Evolutionary conservation across 2,888 invertebrate genomes (phyloP).

Genomic region (Sphaeridia pumilis): DNA sequence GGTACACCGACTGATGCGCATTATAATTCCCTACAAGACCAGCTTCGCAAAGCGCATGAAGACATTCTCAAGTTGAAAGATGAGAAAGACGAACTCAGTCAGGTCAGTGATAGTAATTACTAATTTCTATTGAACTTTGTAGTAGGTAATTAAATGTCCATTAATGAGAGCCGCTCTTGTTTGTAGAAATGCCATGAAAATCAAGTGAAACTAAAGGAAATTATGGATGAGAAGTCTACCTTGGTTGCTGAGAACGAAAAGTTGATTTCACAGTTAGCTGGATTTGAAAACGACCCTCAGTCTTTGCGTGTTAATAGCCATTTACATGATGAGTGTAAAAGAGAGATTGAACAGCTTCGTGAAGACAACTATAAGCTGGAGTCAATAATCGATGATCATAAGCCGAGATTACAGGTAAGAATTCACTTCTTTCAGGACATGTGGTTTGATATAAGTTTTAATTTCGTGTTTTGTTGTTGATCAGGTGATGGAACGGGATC

Average conservation of each 20-base stretch:
- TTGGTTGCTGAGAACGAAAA: slow-evolving; percentile 41
- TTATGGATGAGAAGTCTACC: slow-evolving; percentile 39
- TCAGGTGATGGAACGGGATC: neutral
- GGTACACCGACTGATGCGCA: neutral
- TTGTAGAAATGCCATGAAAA: slow-evolving; percentile 28
- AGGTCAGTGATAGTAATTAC: slow-evolving; percentile 30
- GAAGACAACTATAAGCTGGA: slow-evolving; percentile 80
- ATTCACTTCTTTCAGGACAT: too few species aligned
- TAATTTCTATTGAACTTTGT: neutral
- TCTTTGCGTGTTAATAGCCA: slow-evolving; percentile 27
- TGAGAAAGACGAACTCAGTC: slow-evolving; percentile 59
- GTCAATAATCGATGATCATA: slow-evolving; percentile 42
- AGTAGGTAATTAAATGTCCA: neutral
- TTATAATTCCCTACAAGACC: neutral
- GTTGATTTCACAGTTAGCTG: slow-evolving; percentile 40
- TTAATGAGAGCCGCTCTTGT: neutral
- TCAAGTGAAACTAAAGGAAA: slow-evolving; percentile 30
- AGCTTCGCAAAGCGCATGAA: slow-evolving; percentile 43
- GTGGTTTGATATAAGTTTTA: too few species aligned
- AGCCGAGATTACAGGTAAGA: slow-evolving; percentile 24
- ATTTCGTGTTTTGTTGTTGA: too few species aligned
- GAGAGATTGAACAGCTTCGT: slow-evolving; percentile 71
- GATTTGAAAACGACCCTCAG: slow-evolving; percentile 38
- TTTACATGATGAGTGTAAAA: slow-evolving; percentile 49
- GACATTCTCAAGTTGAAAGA: slow-evolving; percentile 64